Base-by-base conservation (phyloP, 2,797 vertebrate species). In the Pampus argenteus region DNA sequence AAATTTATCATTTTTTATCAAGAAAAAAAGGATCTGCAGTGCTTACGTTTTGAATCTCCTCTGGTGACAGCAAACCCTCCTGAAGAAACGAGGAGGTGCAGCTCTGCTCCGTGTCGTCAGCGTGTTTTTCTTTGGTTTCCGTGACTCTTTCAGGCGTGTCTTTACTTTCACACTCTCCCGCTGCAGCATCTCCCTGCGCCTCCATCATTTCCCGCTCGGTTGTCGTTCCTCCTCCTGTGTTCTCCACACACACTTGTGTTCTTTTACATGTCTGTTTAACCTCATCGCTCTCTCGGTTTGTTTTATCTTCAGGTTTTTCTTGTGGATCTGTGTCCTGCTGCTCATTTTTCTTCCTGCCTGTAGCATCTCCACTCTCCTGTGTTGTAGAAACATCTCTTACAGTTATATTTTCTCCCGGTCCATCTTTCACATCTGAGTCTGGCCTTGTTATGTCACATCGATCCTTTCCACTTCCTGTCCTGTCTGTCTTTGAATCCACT, bases 21-120 rank as follows among this genome's bases (percentile, higher is more conserved):
- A 18, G 29, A n/a, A 11, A 23, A 51, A 25, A 10, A 20, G 3
- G 49, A 66, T 15, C 5, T 25, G 10, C 15, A 22, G 9, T 18
- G 44, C 86, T 93, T 87, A 95, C 94, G 5, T 81, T 89, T 22
- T 88, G 88, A 54, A 93, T 89, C 74, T 94, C 92, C 69, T 90
- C 82, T 23, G 93, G 87, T 13, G 92, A 87, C 49, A 89, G 88
- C 36, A 89, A 81, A 40, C 56, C 74, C 31, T 86, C 81, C 2
- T 68, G 85, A 22, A n/a, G 65, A 62, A 55, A 60, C 10, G 67
- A 25, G 23, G 67, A 25, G 23, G 75, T 0, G 34, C 49, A 56
- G 44, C 75, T 81, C 64, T 73, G 65, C 49, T 83, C 58, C 13
- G 6, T 6, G 7, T 72, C 60, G 1, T 75, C 57, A 22, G 34